A percentile compares a stretch with the other conserved stretches of the same genome.
phyloP scores from a whole-genome alignment of 2,888 invertebrate genomes.

The Leucozona laternaria region DNA sequence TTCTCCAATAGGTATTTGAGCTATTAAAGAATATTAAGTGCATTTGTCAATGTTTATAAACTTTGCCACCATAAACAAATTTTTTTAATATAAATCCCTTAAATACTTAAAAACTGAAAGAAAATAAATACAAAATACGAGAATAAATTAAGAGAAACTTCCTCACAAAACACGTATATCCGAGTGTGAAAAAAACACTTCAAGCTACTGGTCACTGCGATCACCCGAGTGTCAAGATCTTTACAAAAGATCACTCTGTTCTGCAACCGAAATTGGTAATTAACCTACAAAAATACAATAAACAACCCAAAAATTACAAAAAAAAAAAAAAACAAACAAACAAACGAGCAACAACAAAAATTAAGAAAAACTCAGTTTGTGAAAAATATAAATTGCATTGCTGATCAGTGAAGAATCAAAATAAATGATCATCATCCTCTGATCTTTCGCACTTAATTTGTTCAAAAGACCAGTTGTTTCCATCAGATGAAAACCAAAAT shows the following conservation, averaged over 20 bases:
- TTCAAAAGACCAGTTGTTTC: constrained; percentile 60
- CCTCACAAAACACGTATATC: constrained; percentile 15
- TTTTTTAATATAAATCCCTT: not conserved
- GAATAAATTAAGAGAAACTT: constrained; percentile 66
- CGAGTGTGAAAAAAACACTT: constrained; percentile 66
- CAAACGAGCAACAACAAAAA: not conserved
- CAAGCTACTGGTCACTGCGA: constrained; percentile 63
- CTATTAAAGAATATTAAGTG: too few relatives aligned
- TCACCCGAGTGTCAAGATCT: constrained; percentile 50
- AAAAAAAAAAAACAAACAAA: not conserved
- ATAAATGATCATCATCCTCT: constrained; percentile 71
- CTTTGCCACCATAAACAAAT: not conserved
- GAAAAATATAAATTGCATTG: constrained; percentile 71
- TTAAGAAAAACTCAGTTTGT: constrained; percentile 23
- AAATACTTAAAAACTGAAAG: not conserved
- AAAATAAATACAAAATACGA: constrained; percentile 34
- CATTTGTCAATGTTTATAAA: too few relatives aligned
- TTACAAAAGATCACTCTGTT: constrained; percentile 49
- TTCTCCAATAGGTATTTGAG: too few relatives aligned
- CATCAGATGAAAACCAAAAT: constrained; percentile 17
- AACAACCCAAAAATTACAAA: constrained; percentile 4
- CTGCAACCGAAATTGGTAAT: constrained; percentile 49
- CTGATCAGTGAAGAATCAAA: constrained; percentile 74
- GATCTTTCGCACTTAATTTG: constrained; percentile 71
- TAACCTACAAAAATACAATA: constrained; percentile 61